These are phyloP conservation scores for Rousettus madagascariensis DNA, from an alignment of 2,797 vertebrate genomes.

Conservation along the genomic window DNA sequence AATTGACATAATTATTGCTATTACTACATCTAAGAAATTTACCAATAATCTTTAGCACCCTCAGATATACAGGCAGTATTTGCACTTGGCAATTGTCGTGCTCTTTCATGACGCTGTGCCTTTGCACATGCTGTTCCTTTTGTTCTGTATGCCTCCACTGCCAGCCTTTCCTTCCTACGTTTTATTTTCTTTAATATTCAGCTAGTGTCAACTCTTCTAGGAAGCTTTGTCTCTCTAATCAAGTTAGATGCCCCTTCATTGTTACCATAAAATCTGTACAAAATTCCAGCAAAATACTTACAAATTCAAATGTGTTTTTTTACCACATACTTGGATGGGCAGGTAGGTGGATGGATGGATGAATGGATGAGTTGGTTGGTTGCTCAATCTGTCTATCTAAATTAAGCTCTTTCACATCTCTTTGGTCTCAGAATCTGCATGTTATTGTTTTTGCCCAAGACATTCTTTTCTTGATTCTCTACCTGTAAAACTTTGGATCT, in stretches of 20 bases:
- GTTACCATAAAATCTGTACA: not conserved
- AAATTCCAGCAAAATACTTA: not conserved
- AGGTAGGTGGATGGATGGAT: not conserved
- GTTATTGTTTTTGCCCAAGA: not conserved
- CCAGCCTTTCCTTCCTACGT: not conserved
- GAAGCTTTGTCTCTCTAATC: not conserved
- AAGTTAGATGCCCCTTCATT: not conserved
- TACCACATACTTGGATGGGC: not conserved
- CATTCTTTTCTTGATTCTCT: not conserved
- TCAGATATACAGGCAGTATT: not conserved
- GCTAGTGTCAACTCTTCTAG: not conserved
- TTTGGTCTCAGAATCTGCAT: not conserved
- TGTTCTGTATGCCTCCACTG: not conserved
- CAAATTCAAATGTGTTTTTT: not conserved
- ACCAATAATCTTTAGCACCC: not conserved
- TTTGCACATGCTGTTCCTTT: not conserved
- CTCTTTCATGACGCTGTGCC: not conserved
- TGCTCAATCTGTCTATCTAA: not conserved
- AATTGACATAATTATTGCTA: not conserved
- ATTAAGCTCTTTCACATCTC: not conserved
- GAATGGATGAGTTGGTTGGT: not conserved
- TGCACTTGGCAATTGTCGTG: not conserved
- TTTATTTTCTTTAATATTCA: conserved; percentile 20
- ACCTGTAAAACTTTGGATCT: not conserved
- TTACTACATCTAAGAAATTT: not conserved